phyloP scores from a whole-genome alignment of 2,113 vertebrate species.

The Phaethornis superciliosus region DNA sequence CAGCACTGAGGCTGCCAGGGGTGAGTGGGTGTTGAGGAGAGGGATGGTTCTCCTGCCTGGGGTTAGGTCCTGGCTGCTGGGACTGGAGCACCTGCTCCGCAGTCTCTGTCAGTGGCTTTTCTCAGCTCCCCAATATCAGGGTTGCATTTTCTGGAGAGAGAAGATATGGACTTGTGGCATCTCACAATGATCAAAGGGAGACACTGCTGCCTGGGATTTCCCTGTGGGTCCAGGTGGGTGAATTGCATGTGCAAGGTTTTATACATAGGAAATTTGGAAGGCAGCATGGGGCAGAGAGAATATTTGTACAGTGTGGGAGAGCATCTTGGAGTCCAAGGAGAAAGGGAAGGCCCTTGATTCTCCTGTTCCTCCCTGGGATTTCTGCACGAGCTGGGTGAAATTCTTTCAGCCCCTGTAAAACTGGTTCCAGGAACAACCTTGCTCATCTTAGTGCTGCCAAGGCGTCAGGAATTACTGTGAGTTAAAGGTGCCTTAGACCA shows the following conservation, averaged over 20 bases:
- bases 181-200: not conserved
- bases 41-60: not conserved
- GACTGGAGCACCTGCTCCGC: not conserved
- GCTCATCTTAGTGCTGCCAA: not conserved
- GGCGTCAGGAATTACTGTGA: not conserved
- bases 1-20: not conserved
- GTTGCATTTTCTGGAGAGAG: not conserved
- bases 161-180: not conserved
- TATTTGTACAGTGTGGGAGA: not conserved
- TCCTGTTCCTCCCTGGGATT: not conserved
- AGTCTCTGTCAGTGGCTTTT: rapidly evolving
- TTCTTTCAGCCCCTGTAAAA: not conserved
- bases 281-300: not conserved
- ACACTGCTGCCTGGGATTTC: not conserved
- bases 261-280: not conserved
- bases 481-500: not conserved
- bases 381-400: not conserved
- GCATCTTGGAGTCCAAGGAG: not conserved
- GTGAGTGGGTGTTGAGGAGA: rapidly evolving
- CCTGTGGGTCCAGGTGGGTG: rapidly evolving
- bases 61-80: not conserved
- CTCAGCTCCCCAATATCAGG: not conserved
- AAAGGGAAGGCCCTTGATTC: not conserved
- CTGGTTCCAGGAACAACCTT: rapidly evolving
- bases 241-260: not conserved